phyloP scores from a whole-genome alignment of 2,797 vertebrate genomes.

The Atherinosoma microstoma region DNA sequence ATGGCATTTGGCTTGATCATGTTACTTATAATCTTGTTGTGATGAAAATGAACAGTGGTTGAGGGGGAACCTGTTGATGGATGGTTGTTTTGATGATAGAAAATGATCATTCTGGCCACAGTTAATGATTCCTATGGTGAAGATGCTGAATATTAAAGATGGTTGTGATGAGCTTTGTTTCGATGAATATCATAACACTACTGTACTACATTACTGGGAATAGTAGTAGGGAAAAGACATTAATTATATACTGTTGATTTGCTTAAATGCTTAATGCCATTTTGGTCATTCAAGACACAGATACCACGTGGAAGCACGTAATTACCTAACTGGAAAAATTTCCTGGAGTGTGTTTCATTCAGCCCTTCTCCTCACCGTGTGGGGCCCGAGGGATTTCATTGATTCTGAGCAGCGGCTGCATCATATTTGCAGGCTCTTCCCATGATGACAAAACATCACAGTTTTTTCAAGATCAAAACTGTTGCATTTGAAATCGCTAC shows the following conservation, averaged over 20 bases:
- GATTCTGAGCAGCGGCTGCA: conserved; percentile 25
- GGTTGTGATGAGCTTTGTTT: not conserved
- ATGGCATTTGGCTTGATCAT: not conserved
- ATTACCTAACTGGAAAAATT: conserved; percentile 9
- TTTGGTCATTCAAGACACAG: not conserved
- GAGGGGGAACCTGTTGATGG: too few relatives aligned
- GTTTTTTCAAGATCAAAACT: conserved; percentile 25
- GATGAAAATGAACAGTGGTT: too few relatives aligned
- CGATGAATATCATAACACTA: not conserved
- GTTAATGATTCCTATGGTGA: not conserved
- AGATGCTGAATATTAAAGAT: not conserved
- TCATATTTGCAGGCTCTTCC: conserved; percentile 12
- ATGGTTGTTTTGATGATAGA: too few relatives aligned
- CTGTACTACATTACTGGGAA: too few relatives aligned
- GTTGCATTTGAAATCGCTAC: conserved; percentile 27
- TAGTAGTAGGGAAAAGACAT: too few relatives aligned
- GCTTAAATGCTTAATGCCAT: not conserved
- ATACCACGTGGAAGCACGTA: not conserved
- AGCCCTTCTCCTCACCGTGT: conserved; percentile 3
- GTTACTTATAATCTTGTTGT: not conserved
- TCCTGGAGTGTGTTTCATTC: conserved; percentile 35
- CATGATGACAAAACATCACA: conserved; percentile 10
- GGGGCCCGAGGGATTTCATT: conserved; percentile 19
- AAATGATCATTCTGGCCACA: too few relatives aligned
- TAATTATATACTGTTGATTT: not conserved